Conservation (phyloP, 2,888 invertebrate genomes). For the Aspidapion aeneum region DNA sequence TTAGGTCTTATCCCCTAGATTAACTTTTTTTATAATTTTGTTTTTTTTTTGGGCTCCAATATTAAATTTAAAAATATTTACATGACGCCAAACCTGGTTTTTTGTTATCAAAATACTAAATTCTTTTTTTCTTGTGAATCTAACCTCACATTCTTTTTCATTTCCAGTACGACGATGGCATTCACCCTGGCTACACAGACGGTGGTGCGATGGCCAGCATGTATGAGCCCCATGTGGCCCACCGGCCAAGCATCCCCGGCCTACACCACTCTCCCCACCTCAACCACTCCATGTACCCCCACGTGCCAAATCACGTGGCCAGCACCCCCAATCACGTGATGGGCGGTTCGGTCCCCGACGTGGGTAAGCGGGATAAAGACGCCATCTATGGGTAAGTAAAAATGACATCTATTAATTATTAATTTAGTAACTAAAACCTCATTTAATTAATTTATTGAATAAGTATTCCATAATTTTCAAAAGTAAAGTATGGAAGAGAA, state of each 20-base stretch:
- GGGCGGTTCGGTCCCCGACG: conserved; percentile 73
- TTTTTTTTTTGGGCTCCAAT: too few species aligned
- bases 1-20: too few species aligned
- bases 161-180: conserved; percentile 91
- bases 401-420: too few species aligned
- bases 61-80: too few species aligned
- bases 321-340: conserved; percentile 78
- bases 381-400: conserved; percentile 98
- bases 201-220: conserved; percentile 59
- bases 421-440: too few species aligned
- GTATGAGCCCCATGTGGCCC: conserved; percentile 74
- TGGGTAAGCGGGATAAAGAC: conserved; percentile 97
- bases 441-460: too few species aligned
- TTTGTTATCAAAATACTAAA: too few species aligned
- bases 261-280: conserved; percentile 79
- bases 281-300: conserved; percentile 77
- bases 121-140: too few species aligned
- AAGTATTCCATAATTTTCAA: too few species aligned
- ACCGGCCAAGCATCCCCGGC: conserved; percentile 60
- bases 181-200: conserved; percentile 89
- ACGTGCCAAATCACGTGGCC: conserved; percentile 68
- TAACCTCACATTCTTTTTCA: conserved; percentile 8
- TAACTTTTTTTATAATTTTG: too few species aligned
- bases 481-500: too few species aligned
- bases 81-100: too few species aligned